These are phyloP conservation scores for Pionites leucogaster DNA, from an alignment of 2,113 vertebrate genomes.

Conservation along the genomic window DNA sequence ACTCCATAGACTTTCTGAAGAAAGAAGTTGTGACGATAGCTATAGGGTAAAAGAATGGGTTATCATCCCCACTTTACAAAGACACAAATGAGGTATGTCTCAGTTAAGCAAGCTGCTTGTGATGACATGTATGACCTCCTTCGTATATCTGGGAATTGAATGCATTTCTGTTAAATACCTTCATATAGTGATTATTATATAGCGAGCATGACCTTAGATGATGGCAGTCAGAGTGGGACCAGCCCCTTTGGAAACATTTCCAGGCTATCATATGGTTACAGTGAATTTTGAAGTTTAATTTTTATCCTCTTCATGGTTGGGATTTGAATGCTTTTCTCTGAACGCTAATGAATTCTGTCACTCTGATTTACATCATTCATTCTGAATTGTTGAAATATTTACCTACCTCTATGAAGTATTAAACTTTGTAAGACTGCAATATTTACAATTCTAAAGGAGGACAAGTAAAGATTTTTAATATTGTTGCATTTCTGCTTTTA, in stretches of 20 bases:
- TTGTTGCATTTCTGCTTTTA: neutral
- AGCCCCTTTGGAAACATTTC: neutral
- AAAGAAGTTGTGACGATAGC: neutral
- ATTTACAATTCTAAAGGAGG: neutral
- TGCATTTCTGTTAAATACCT: neutral
- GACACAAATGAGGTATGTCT: neutral
- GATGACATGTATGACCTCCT: neutral
- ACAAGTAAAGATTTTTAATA: neutral
- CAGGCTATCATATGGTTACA: neutral
- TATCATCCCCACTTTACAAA: neutral
- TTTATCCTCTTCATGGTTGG: neutral
- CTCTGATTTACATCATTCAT: neutral
- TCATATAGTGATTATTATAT: neutral
- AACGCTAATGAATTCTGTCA: neutral
- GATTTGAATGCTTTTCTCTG: neutral
- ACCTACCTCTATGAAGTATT: neutral
- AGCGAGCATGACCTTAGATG: neutral
- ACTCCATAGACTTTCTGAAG: neutral
- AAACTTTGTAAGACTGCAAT: neutral
- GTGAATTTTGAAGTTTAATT: neutral
- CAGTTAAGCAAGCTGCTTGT: neutral
- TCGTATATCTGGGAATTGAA: neutral
- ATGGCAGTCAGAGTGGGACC: neutral
- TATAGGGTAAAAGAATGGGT: neutral
- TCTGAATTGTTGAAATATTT: neutral